Evolutionary conservation across 2,888 invertebrate genomes (phyloP).

Genomic region (Perizoma affinitatum): DNA sequence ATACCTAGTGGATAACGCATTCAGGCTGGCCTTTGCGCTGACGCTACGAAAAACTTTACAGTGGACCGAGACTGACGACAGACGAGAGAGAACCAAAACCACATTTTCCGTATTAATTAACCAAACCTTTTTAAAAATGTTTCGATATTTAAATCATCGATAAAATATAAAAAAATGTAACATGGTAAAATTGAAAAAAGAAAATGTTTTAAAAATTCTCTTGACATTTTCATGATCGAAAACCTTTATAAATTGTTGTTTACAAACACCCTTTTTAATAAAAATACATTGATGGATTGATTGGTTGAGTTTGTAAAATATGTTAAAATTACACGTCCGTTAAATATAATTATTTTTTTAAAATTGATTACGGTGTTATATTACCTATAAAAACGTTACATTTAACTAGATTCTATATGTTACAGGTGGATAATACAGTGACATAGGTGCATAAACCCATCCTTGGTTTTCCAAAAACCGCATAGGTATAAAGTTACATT

Average conservation of each 20-base stretch:
- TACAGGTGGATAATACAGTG: too few relatives aligned
- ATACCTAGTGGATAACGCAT: conserved; percentile 65
- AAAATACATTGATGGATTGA: conserved; percentile 54
- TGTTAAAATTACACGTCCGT: too few relatives aligned
- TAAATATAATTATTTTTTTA: too few relatives aligned
- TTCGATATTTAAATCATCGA: too few relatives aligned
- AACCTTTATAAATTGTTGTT: conserved; percentile 41
- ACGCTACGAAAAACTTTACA: conserved; percentile 42
- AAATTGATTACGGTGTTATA: too few relatives aligned
- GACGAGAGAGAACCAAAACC: conserved; percentile 17
- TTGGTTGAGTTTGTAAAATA: not conserved
- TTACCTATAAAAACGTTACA: too few relatives aligned
- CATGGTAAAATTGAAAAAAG: not conserved
- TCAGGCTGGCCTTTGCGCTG: conserved; percentile 41
- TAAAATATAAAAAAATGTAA: not conserved
- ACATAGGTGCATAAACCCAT: not conserved
- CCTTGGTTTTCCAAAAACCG: conserved; percentile 5
- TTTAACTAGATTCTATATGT: too few relatives aligned
- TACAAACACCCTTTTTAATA: conserved; percentile 36
- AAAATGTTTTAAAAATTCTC: conserved; percentile 10
- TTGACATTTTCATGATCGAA: conserved; percentile 54
- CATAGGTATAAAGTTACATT: conserved; percentile 1
- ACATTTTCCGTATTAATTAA: not conserved
- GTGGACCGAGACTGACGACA: conserved; percentile 29
- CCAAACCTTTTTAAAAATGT: too few relatives aligned